These are phyloP conservation scores for Poeciliopsis prolifica DNA, from an alignment of 2,113 vertebrate genomes.

Conservation along the genomic window DNA sequence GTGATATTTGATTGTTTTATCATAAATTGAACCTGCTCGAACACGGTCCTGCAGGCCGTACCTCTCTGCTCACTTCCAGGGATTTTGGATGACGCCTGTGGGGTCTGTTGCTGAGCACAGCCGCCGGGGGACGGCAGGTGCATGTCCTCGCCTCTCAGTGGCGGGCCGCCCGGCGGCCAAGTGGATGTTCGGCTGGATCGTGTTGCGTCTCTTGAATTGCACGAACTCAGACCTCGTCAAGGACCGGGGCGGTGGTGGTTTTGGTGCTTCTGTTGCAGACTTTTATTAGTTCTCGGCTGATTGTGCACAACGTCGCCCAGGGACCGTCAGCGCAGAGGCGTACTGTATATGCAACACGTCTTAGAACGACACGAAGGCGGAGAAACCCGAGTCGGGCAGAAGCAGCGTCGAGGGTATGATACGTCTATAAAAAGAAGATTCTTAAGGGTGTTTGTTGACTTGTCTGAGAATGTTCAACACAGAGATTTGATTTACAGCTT, in stretches of 20 bases:
- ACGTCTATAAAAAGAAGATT: conserved; percentile 50
- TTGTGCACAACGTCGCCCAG: background rate
- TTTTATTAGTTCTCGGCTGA: conserved; percentile 36
- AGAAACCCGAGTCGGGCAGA: conserved; percentile 21
- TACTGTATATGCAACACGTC: conserved; percentile 3
- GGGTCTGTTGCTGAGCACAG: conserved; percentile 41
- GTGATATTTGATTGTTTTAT: conserved; percentile 17
- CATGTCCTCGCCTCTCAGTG: conserved; percentile 26
- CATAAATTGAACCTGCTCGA: conserved; percentile 27
- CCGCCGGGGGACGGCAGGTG: conserved; percentile 65
- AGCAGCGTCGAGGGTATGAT: background rate
- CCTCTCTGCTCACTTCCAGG: background rate
- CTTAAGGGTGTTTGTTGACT: conserved; percentile 35
- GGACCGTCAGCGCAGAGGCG: background rate
- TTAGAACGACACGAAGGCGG: background rate
- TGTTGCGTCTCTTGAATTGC: conserved; percentile 60
- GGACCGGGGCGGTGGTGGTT: background rate
- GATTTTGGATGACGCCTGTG: conserved; percentile 24
- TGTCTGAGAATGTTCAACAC: conserved; percentile 39
- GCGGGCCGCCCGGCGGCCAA: conserved; percentile 42
- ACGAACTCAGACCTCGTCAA: conserved; percentile 30
- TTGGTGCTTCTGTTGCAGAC: conserved; percentile 9
- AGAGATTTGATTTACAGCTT: conserved; percentile 17
- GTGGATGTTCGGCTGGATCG: conserved; percentile 40
- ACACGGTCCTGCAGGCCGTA: conserved; percentile 23